Conservation (phyloP, 2,888 invertebrate genomes). For the Synergus umbraculus region DNA sequence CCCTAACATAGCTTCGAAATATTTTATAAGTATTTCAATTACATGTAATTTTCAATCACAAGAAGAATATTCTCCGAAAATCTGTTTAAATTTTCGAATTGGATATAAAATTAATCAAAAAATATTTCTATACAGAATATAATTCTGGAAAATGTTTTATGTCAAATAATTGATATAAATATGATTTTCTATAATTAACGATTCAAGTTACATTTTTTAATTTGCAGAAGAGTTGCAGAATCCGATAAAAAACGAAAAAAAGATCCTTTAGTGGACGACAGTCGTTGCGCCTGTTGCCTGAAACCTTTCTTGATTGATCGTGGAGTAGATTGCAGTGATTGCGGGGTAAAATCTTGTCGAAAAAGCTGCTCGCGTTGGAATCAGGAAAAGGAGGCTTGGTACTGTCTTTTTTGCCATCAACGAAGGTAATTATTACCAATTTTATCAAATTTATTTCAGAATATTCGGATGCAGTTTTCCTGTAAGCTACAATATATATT, state of each 20-base stretch:
- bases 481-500: too few relatives aligned
- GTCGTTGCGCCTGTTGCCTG: slow-evolving; percentile 72
- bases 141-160: not conserved
- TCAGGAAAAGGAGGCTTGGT: slow-evolving; percentile 66
- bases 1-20: not conserved
- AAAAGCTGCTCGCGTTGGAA: slow-evolving; percentile 72
- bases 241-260: slow-evolving; percentile 49
- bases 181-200: not conserved
- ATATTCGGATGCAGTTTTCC: not conserved
- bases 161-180: not conserved
- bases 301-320: slow-evolving; percentile 68
- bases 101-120: not conserved
- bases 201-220: slow-evolving; percentile 36
- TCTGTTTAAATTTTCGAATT: not conserved
- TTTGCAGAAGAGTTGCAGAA: slow-evolving; percentile 64
- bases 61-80: not conserved
- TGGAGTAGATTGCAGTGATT: slow-evolving; percentile 69
- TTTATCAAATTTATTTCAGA: not conserved
- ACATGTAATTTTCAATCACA: too few relatives aligned
- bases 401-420: slow-evolving; percentile 73
- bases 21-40: not conserved
- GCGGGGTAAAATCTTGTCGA: slow-evolving; percentile 68
- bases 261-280: slow-evolving; percentile 57
- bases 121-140: not conserved
- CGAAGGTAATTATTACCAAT: slow-evolving; percentile 62